Evolutionary conservation across 2,797 vertebrate genomes (phyloP).

Genomic region (Pangasius krempfi): DNA sequence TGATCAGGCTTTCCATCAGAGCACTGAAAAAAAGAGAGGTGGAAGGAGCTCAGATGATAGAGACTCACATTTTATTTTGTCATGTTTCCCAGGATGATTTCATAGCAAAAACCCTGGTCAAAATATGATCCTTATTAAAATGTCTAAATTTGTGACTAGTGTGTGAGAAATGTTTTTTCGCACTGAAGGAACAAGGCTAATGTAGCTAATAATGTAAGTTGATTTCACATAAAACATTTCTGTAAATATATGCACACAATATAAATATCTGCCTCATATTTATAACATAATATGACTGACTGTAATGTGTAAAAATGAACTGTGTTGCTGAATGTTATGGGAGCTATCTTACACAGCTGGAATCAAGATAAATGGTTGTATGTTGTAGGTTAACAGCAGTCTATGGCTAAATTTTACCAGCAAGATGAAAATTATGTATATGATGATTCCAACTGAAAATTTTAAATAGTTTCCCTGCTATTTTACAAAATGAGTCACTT

Average conservation of each 20-base stretch:
- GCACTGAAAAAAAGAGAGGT: slow-evolving; percentile 71
- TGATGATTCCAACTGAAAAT: not conserved
- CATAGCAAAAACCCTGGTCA: not conserved
- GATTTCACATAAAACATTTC: not conserved
- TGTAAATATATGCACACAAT: not conserved
- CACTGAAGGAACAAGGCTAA: not conserved
- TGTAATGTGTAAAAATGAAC: not conserved
- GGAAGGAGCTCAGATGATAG: slow-evolving; percentile 1
- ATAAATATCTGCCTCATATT: not conserved
- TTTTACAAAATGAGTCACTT: not conserved
- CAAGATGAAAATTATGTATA: not conserved
- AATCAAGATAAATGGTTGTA: not conserved
- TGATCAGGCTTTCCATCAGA: slow-evolving; percentile 96
- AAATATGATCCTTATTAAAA: not conserved
- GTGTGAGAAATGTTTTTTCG: not conserved
- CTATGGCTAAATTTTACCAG: not conserved
- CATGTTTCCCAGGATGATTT: slow-evolving; percentile 2
- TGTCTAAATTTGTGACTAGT: not conserved
- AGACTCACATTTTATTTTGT: not conserved
- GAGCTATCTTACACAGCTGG: not conserved
- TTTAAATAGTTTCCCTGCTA: not conserved
- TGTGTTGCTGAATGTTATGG: not conserved
- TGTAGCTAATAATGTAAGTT: not conserved
- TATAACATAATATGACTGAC: not conserved
- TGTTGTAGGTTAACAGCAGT: not conserved